Conservation (phyloP, 2,113 vertebrate species). For the Neofelis nebulosa region DNA sequence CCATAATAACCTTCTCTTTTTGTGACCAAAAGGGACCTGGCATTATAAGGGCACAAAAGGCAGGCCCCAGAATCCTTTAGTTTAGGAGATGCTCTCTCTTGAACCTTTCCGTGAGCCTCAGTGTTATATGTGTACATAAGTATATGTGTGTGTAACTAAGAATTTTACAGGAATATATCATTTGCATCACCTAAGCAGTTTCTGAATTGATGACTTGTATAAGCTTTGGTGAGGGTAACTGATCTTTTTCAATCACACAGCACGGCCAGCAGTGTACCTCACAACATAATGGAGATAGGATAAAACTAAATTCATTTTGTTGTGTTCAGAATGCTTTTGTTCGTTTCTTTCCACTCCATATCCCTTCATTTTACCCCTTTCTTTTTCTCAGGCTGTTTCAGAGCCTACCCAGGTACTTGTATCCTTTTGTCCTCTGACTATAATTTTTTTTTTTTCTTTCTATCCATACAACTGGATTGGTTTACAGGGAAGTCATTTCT, state of each 20-base stretch:
- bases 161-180: slow-evolving; percentile 57
- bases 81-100: background rate
- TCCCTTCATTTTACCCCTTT: background rate
- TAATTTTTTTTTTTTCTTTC: background rate
- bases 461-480: background rate
- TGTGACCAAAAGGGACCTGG: background rate
- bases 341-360: background rate
- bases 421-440: background rate
- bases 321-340: background rate
- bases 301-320: slow-evolving; percentile 17
- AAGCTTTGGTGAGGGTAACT: background rate
- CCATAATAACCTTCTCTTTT: background rate
- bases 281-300: background rate
- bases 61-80: background rate
- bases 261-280: background rate
- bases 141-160: background rate
- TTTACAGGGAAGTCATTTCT: background rate
- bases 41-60: background rate
- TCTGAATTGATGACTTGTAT: background rate
- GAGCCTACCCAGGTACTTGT: background rate
- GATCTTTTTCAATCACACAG: background rate
- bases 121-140: background rate
- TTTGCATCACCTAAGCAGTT: slow-evolving; percentile 27
- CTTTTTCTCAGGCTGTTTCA: background rate
- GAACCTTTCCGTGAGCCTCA: background rate